phyloP scores from a whole-genome alignment of 2,797 vertebrate genomes.

The Tauraco hartlaubi region DNA sequence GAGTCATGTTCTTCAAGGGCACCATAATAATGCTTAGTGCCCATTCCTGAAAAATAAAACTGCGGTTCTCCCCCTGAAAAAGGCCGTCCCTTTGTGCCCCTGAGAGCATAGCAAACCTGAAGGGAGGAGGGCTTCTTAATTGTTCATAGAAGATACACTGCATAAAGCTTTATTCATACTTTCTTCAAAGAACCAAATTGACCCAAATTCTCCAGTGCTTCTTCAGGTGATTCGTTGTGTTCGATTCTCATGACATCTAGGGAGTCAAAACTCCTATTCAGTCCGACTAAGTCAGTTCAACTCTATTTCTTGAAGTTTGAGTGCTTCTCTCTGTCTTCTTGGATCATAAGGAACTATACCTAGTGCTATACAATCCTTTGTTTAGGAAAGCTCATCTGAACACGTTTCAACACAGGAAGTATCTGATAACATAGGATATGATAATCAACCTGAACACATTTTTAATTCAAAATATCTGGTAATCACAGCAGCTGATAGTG shows the following conservation, averaged over 20 bases:
- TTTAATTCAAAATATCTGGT: constrained; percentile 16
- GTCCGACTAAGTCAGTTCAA: neutral
- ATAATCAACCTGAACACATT: neutral
- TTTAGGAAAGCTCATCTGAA: neutral
- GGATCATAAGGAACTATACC: neutral
- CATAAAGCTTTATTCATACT: neutral
- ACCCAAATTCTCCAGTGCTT: neutral
- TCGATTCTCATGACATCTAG: neutral
- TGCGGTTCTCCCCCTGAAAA: neutral
- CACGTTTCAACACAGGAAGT: neutral
- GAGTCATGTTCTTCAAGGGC: neutral
- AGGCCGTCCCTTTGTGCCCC: neutral
- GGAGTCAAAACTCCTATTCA: neutral
- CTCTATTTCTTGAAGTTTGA: neutral
- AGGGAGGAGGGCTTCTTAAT: neutral
- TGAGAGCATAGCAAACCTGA: neutral
- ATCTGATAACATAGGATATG: neutral
- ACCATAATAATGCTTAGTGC: neutral
- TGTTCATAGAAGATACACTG: neutral
- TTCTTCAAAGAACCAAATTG: neutral
- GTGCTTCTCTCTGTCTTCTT: neutral
- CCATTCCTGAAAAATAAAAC: neutral
- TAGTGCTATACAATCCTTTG: neutral
- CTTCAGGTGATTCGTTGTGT: neutral
- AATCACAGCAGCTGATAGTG: neutral